phyloP scores from a whole-genome alignment of 2,888 invertebrate species.

The Maniola hyperantus region DNA sequence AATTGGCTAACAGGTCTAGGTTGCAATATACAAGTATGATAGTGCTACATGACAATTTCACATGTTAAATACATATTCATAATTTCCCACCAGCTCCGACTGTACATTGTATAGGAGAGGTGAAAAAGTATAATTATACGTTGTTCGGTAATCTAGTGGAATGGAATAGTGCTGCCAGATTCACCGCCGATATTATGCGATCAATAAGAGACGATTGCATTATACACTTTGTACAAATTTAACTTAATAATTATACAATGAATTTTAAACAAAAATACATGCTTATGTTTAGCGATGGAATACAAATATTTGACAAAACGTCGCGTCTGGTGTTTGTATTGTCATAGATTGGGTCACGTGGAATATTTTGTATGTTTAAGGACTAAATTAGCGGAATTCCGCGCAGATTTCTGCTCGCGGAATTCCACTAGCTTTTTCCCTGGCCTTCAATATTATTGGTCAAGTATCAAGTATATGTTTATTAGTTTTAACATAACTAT shows the following conservation, averaged over 20 bases:
- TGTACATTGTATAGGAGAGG: constrained; percentile 20
- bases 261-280: neutral
- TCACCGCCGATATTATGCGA: constrained; percentile 21
- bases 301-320: neutral
- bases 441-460: neutral
- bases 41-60: neutral
- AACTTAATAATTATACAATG: constrained; percentile 7
- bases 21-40: neutral
- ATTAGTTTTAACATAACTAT: neutral
- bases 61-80: neutral
- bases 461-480: constrained; percentile 1
- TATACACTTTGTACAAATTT: constrained; percentile 20
- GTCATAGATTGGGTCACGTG: neutral
- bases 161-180: constrained; percentile 36
- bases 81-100: neutral
- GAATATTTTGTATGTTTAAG: neutral
- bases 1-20: neutral
- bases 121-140: constrained; percentile 25
- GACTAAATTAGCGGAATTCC: neutral
- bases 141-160: constrained; percentile 24
- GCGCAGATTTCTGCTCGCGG: neutral
- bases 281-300: constrained; percentile 8
- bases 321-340: neutral
- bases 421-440: neutral
- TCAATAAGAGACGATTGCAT: neutral